Evolutionary conservation across 2,797 vertebrate species (phyloP), one percentile per base, ranked within the genome.

Genomic region (Amblyopsis hoosieri): DNA sequence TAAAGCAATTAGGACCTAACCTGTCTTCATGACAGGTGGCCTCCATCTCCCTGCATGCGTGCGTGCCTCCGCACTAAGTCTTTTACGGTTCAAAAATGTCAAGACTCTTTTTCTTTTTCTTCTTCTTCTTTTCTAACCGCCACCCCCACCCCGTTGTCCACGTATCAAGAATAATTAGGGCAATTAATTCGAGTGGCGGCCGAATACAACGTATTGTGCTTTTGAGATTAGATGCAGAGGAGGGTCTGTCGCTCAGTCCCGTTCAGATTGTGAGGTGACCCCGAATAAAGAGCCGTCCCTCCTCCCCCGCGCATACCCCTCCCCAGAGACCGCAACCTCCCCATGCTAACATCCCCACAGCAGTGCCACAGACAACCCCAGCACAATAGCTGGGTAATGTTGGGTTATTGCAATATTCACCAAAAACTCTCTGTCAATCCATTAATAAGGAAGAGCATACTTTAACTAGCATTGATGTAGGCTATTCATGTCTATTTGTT

Each of bases 111-210:
- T 45, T 65, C 59, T 23, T 57, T 57, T 61, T 53, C 37, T 61
- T 53, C 37, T 52, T 2, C 69, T 31, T 71, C 66, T 33, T n/a
- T 29, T 57, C 13, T 12, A 12, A 12, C n/a, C 60, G 2, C 13
- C 47, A n/a, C 29, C 70, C 69, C 52, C 65, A 67, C 71, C 68
- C 51, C 65, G 67, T 62, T 53, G 45, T 60, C 58, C 56, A 64
- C 81, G 75, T 81, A 83, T 83, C 64, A 71, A 78, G 83, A 92
- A 91, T 90, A 93, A 92, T 92, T 93, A 91, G 89, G 85, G 69
- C 85, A 92, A 90, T 93, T 93, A 91, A 90, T 89, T 91, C 62
- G 76, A 83, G 86, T 81, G 79, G 81, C 79, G 85, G 79, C 78
- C 73, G 82, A 85, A 83, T 69, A 78, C 75, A 76, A 85, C 90